Conservation (phyloP, 2,113 vertebrate genomes). For the Antechinus stuartii region DNA sequence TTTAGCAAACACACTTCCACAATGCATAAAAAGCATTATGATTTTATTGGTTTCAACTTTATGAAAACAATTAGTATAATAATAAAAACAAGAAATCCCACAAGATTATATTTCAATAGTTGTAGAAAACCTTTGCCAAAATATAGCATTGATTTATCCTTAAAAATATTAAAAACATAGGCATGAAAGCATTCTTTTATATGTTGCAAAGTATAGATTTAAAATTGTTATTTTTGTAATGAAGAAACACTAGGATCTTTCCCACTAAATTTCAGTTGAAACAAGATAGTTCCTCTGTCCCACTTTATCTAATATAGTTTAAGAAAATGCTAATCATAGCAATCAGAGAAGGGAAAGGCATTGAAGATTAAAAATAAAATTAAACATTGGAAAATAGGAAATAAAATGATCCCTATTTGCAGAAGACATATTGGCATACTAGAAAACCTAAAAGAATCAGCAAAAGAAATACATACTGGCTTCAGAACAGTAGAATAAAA, state of each 20-base stretch:
- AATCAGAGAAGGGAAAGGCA: neutral
- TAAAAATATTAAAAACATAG: neutral
- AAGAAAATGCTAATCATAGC: neutral
- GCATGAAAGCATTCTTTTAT: neutral
- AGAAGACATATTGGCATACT: neutral
- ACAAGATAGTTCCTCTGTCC: neutral
- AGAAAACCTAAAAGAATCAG: neutral
- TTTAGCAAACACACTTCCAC: neutral
- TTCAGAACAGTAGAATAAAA: neutral
- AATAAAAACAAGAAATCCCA: neutral
- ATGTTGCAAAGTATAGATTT: neutral
- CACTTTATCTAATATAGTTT: neutral
- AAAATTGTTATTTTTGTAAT: neutral
- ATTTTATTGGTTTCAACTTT: neutral
- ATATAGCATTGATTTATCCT: neutral
- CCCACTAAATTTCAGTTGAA: neutral
- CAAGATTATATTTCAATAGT: neutral
- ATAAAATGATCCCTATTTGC: neutral
- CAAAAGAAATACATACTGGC: neutral
- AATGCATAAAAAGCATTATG: neutral
- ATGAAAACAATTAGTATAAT: neutral
- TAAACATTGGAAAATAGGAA: neutral
- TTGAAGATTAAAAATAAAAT: neutral
- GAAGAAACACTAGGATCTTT: neutral
- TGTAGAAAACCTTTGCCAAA: neutral